phyloP scores from a whole-genome alignment of 2,888 invertebrate genomes.

The Catocala sponsa region DNA sequence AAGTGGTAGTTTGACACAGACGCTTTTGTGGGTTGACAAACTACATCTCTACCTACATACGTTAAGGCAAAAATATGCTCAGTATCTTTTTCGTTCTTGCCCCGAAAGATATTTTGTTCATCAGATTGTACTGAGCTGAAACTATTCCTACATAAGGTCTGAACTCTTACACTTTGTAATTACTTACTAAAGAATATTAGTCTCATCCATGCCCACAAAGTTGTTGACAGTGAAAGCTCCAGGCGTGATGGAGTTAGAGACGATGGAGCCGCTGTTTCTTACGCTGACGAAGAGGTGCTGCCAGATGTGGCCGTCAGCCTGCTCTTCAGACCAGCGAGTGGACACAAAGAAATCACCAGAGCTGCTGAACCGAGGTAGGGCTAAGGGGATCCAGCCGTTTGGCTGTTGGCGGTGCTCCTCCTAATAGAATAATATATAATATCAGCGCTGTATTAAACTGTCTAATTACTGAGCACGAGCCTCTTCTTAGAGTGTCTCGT shows the following conservation, averaged over 20 bases:
- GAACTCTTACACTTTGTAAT: background rate
- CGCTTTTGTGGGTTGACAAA: too few relatives aligned
- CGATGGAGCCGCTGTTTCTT: constrained; percentile 64
- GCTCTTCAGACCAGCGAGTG: constrained; percentile 74
- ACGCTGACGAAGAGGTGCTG: constrained; percentile 77
- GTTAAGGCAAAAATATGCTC: too few relatives aligned
- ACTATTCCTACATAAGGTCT: too few relatives aligned
- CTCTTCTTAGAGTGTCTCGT: too few relatives aligned
- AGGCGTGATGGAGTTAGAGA: constrained; percentile 80
- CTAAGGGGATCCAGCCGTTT: constrained; percentile 91
- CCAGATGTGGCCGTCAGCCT: constrained; percentile 83
- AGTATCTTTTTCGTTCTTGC: too few relatives aligned
- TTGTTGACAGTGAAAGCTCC: constrained; percentile 89
- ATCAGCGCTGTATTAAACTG: too few relatives aligned
- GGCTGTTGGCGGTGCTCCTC: constrained; percentile 85
- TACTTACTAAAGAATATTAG: constrained; percentile 73
- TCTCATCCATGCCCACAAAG: constrained; percentile 86
- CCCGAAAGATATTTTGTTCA: too few relatives aligned
- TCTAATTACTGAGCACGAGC: too few relatives aligned
- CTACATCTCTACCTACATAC: too few relatives aligned
- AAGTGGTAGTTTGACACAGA: too few relatives aligned
- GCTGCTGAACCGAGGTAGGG: constrained; percentile 86
- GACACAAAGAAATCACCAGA: constrained; percentile 78
- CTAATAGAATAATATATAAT: constrained; percentile 51
- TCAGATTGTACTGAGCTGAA: too few relatives aligned